Base-by-base conservation (phyloP, 1,140 invertebrate genomes). In the Harlomillsia oculata region DNA sequence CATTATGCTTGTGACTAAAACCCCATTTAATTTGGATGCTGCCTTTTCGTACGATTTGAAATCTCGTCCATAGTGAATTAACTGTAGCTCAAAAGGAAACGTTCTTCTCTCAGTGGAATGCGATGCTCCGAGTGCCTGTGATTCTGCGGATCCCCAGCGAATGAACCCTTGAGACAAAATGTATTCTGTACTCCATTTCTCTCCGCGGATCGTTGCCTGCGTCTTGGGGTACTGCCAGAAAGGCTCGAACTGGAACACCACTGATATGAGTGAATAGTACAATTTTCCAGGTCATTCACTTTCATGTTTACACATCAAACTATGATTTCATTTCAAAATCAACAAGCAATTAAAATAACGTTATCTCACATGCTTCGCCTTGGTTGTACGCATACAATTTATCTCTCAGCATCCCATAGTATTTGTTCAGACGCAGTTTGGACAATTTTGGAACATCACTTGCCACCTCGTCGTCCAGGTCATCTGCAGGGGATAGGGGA, bases 351-450 rank as follows among this genome's bases (percentile, higher is more conserved):
- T n/a, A n/a, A n/a, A n/a, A n/a, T n/a, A n/a, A n/a, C n/a, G n/a
- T n/a, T 13, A 20, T 32, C 44, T 40, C 29, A 56, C 53, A 21
- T 29, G 25, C 36, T 40, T 26, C 30, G 37, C 53, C 53, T 11
- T 29, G 37, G 20, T 56, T 56, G 18, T 26, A 21, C 5, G 29
- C 41, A 29, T 48, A 56, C 39, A 56, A 56, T 16, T 45, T 14
- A 25, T 56, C 53, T 18, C 53, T n/a, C 14, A 16, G 21, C 6
- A 56, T 36, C 28, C 40, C 43, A 39, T 56, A 56, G 26, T 48
- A 56, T 48, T 48, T 39, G 18, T 56, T 56, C 11, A 56, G 26
- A 14, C 53, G 13, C 2, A 56, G 5, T 26, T 51, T 8, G 8
- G 14, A n/a, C n/a, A n/a, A n/a, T n/a, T n/a, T n/a, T n/a, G n/a